phyloP scores from a whole-genome alignment of 2,888 invertebrate species.

The Stenichneumon culpator region DNA sequence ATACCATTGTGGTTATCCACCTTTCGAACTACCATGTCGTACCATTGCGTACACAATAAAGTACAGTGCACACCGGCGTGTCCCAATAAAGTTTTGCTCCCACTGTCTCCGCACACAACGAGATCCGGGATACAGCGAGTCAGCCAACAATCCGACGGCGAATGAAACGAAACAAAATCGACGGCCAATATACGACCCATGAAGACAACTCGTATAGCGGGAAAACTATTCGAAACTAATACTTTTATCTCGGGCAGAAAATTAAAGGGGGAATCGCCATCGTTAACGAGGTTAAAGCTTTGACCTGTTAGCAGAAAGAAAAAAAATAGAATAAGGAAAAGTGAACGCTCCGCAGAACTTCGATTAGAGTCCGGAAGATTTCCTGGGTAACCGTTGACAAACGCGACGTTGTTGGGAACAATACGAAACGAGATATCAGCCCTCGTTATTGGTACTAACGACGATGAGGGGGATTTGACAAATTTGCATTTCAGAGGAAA shows the following conservation, averaged over 20 bases:
- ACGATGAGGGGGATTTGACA: not conserved
- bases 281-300: not conserved
- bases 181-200: constrained; percentile 7
- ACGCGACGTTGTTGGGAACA: not conserved
- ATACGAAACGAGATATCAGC: not conserved
- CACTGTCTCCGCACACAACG: constrained; percentile 22
- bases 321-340: not conserved
- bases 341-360: not conserved
- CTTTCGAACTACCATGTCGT: constrained; percentile 11
- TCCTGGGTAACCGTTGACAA: not conserved
- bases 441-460: constrained; percentile 15
- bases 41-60: constrained; percentile 29
- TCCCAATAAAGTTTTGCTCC: constrained; percentile 37
- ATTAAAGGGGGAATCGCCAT: constrained; percentile 4
- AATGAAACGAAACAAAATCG: constrained; percentile 32
- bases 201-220: not conserved
- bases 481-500: constrained; percentile 49
- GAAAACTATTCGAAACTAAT: constrained; percentile 16
- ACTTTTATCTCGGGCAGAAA: not conserved
- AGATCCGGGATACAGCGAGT: constrained; percentile 4
- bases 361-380: constrained; percentile 4
- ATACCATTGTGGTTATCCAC: constrained; percentile 24
- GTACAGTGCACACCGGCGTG: constrained; percentile 26
- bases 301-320: not conserved
- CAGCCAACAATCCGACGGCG: constrained; percentile 28